Conservation (phyloP, 2,113 vertebrate genomes). For the Strix aluco region DNA sequence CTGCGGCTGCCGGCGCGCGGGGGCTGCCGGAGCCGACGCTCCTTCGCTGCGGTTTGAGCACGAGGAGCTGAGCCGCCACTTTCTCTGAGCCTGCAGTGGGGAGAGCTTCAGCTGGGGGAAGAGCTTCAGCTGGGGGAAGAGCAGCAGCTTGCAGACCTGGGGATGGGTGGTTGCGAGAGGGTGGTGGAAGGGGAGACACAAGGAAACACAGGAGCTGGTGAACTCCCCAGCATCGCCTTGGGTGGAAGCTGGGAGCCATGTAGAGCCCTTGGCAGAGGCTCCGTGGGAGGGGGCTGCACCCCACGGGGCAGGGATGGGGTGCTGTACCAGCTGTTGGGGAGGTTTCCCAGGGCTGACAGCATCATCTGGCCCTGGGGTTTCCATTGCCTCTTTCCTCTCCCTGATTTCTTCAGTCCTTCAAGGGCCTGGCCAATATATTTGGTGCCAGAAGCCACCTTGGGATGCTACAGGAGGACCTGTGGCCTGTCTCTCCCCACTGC, state of each 20-base stretch:
- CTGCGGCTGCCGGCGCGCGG: accelerated
- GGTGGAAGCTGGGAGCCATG: not conserved
- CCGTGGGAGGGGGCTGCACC: not conserved
- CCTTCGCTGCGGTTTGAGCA: not conserved
- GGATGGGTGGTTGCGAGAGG: accelerated
- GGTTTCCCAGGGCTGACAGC: not conserved
- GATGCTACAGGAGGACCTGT: accelerated
- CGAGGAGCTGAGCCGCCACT: accelerated
- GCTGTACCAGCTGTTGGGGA: not conserved
- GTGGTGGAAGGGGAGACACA: too few relatives aligned
- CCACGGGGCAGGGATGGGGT: accelerated
- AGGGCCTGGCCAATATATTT: not conserved
- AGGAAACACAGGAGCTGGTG: not conserved
- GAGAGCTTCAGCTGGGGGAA: not conserved
- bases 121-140: not conserved
- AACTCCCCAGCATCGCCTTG: accelerated
- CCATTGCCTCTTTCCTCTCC: not conserved
- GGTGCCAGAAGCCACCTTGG: not conserved
- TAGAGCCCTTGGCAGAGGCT: not conserved
- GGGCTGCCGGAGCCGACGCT: not conserved
- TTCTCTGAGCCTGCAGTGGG: accelerated
- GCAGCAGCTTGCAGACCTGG: accelerated
- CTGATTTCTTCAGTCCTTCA: not conserved
- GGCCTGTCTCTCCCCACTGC: not conserved
- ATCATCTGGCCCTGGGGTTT: not conserved